Base-by-base conservation (phyloP, 2,797 vertebrate genomes). In the Podarcis siculus region DNA sequence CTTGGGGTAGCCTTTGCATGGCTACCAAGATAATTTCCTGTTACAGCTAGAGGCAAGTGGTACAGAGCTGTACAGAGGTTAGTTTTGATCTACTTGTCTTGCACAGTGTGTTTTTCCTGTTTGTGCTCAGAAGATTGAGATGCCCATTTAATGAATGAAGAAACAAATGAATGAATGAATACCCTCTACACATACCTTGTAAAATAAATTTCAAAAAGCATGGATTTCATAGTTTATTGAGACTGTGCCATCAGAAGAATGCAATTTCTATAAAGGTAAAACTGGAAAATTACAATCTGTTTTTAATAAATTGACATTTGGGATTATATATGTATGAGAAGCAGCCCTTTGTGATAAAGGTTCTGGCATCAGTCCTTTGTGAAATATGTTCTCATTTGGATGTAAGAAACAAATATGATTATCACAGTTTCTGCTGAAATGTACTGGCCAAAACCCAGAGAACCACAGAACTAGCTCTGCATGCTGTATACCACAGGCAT, bases 221-320 rank as follows among this genome's bases (percentile, higher is more conserved):
- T 55, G 49, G 64, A 45, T 76, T 75, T 78, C 30, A 45, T 78
- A 30, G 23, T n/a, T 49, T 49, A 5, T 13, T 39, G n/a, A 67
- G 42, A 72, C 32, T 30, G 27, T 32, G 66, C 79, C n/a, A 76
- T 45, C 30, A 55, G 49, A 32, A 66, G 64, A 61, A 72, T 83
- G 23, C n/a, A 67, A 77, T 55, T 79, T 12, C 35, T 84, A 19
- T 58, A 72, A 12, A 45, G 35, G 49, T 61, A 64, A 88, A 72
- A 72, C 30, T 79, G 66, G 27, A 83, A 86, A 35, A 67, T 49
- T 67, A 8, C 42, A 27, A 30, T 79, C n/a, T 37, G 39, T 15
- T 55, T 55, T 80, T 80, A 71, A 77, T 66, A 67, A 83, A 77
- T 30, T 87, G 61, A 25, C 45, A 82, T 78, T 77, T 78, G n/a